phyloP scores from a whole-genome alignment of 2,888 invertebrate genomes.

The Aethes cnicana region DNA sequence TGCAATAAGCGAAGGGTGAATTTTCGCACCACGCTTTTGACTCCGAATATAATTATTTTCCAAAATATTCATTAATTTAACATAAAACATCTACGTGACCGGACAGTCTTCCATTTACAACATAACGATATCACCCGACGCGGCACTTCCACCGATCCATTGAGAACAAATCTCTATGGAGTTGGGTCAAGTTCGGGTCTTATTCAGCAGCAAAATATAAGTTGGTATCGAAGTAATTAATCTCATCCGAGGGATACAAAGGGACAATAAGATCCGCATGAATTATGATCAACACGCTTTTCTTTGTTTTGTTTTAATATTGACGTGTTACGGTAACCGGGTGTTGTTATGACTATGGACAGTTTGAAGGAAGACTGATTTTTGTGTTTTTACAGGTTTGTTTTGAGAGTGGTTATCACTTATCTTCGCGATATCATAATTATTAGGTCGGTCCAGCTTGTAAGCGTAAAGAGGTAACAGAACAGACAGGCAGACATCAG shows the following conservation, averaged over 20 bases:
- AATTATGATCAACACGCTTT: slow-evolving; percentile 10
- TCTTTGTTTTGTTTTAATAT: slow-evolving; percentile 3
- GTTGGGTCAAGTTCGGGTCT: neutral
- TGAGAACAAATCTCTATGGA: no score
- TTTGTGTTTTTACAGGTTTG: no score
- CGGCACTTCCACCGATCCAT: neutral
- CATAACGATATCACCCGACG: neutral
- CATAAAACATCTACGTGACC: neutral
- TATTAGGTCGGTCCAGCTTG: no score
- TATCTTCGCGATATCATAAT: no score
- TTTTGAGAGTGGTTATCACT: no score
- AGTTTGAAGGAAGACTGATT: no score
- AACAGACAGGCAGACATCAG: no score
- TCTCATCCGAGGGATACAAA: slow-evolving; percentile 1
- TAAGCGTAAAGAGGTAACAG: no score
- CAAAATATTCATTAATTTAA: neutral
- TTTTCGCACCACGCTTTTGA: neutral
- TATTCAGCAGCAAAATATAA: neutral
- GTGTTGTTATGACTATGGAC: no score
- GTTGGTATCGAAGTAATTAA: slow-evolving; percentile 1
- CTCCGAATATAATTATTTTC: neutral
- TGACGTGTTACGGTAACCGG: neutral
- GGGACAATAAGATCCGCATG: slow-evolving; percentile 3
- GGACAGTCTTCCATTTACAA: neutral
- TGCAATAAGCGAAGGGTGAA: no score